Base-by-base conservation (phyloP, 2,113 vertebrate species). In the Menidia beryllina region DNA sequence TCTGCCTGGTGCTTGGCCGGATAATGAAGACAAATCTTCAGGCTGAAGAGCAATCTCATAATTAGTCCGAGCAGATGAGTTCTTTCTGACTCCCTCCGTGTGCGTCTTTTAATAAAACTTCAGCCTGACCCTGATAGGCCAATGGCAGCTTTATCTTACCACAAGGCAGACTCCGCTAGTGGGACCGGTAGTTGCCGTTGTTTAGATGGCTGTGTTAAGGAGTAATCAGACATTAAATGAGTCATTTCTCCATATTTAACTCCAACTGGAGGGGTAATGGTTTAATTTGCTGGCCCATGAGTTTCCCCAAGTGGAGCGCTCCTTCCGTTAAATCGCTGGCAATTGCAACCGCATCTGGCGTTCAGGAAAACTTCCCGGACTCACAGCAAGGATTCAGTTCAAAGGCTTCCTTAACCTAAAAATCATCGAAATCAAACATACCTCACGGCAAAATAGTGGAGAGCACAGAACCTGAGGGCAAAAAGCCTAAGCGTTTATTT, bases 151-250 rank as follows among this genome's bases (percentile, higher is more conserved):
- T 78, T 92, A 86, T 90, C 83, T 79, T 9, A 52, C 41, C 41
- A 72, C 75, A 72, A 47, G 53, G 67, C 76, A 39, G 65, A 65
- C 79, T 86, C 75, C 80, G 57, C 79, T 89, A 67, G 52, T 49
- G 82, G 81, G 84, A 86, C 60, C 63, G 75, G 81, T 54, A 58
- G 56, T 10, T 68, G 75, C 54, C 57, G 77, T 90, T 92, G 88
- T 91, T 92, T 87, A 80, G 77, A 84, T 45, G 55, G 69, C 76
- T 58, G 73, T 81, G 87, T 93, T 92, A 91, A 67, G 50, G 77
- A 76, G 73, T 88, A 92, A 93, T 92, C 88, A 82, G 77, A 91
- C 89, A 85, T 87, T 90, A 91, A 91, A 92, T 79, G 83, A 91
- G 79, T 86, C 20, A 89, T 91, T 93, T 92, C 86, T 88, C 69